Conservation (phyloP, 2,888 invertebrate species). For the Amiota communis region DNA sequence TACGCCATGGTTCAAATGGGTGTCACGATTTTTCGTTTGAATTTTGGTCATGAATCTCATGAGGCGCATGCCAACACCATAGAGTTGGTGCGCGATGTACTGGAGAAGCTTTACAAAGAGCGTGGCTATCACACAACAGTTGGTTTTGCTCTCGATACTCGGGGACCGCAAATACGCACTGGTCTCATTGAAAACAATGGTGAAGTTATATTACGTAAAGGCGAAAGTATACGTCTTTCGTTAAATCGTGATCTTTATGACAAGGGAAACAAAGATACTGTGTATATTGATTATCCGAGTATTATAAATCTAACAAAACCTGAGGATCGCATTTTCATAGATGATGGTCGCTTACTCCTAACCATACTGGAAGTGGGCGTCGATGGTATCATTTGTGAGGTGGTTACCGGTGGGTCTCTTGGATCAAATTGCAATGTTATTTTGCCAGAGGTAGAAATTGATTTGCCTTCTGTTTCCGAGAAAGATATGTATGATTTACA, state of each 20-base stretch:
- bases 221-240: constrained; percentile 85
- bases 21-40: constrained; percentile 94
- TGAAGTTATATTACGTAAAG: constrained; percentile 88
- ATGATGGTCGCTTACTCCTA: constrained; percentile 94
- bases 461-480: constrained; percentile 95
- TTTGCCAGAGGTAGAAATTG: constrained; percentile 92
- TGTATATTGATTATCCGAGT: constrained; percentile 94
- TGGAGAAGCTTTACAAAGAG: constrained; percentile 81
- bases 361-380: constrained; percentile 81
- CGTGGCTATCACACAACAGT: constrained; percentile 83
- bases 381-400: constrained; percentile 81
- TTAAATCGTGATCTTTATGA: constrained; percentile 85
- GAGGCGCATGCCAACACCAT: constrained; percentile 95
- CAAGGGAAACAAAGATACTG: constrained; percentile 80
- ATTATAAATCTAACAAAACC: constrained; percentile 89
- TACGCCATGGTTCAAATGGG: constrained; percentile 94
- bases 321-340: constrained; percentile 90
- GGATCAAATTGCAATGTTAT: constrained; percentile 97
- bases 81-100: constrained; percentile 85
- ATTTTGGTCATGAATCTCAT: constrained; percentile 95
- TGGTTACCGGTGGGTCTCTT: constrained; percentile 94
- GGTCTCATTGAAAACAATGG: constrained; percentile 89
- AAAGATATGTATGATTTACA: constrained; percentile 91
- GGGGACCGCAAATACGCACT: constrained; percentile 66
- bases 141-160: constrained; percentile 94